These are phyloP conservation scores for Apostichopus parvimensis DNA, from an alignment of 35 echinoderm and acorn worm genomes.

Conservation along the genomic window DNA sequence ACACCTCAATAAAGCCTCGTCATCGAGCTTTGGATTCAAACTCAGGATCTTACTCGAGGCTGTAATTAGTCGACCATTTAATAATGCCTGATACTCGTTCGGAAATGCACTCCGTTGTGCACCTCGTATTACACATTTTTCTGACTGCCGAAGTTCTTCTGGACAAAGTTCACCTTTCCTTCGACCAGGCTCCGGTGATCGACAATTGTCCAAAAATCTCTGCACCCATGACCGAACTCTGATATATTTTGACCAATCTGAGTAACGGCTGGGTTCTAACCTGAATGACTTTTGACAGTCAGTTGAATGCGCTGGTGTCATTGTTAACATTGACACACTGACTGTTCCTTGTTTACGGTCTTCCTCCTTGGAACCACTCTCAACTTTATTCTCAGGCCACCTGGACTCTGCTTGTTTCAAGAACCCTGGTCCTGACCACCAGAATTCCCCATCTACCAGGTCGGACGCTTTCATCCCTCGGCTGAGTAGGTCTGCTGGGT, in stretches of 20 bases:
- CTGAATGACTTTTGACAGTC: neutral
- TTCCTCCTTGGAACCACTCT: neutral
- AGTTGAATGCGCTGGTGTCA: neutral
- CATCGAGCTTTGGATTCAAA: constrained; percentile 20
- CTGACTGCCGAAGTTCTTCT: neutral
- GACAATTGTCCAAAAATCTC: constrained; percentile 32
- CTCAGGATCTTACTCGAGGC: neutral
- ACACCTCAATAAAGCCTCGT: neutral
- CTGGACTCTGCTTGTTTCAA: neutral
- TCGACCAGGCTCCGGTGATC: neutral
- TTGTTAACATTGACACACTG: neutral
- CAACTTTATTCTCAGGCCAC: constrained; percentile 41
- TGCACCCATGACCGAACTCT: neutral
- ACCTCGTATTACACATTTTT: neutral
- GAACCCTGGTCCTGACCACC: constrained; percentile 3
- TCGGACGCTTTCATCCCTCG: too few species aligned
- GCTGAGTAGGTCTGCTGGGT: constrained; percentile 34
- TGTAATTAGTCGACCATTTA: neutral
- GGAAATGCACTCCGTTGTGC: neutral
- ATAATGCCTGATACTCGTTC: too few species aligned
- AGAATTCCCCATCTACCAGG: too few species aligned
- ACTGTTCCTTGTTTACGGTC: neutral
- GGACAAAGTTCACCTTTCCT: neutral
- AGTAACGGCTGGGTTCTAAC: constrained; percentile 19
- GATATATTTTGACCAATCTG: constrained; percentile 29